Evolutionary conservation across 2,797 vertebrate species (phyloP).

Genomic region (Sebastiscus albofasciatus): DNA sequence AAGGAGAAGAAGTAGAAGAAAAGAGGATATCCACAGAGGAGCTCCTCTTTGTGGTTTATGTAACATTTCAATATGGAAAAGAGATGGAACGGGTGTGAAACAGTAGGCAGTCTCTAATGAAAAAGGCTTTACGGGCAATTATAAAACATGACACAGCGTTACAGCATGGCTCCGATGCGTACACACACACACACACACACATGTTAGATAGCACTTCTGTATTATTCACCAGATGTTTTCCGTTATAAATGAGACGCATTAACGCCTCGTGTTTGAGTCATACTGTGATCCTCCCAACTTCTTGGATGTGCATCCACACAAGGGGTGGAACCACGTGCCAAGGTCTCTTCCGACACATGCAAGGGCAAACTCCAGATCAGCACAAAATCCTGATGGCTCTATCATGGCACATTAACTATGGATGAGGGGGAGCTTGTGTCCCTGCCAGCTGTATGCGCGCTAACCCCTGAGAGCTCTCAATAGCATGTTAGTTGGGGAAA

Average conservation of each 20-base stretch:
- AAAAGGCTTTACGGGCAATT: slow-evolving; percentile 19
- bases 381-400: slow-evolving; percentile 52
- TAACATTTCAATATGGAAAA: slow-evolving; percentile 5
- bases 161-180: not conserved
- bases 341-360: slow-evolving; percentile 41
- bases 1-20: not conserved
- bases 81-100: not conserved
- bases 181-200: too few relatives aligned
- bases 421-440: slow-evolving; percentile 16
- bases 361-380: slow-evolving; percentile 50
- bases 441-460: slow-evolving; percentile 8
- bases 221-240: slow-evolving; percentile 56
- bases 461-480: slow-evolving; percentile 14
- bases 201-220: slow-evolving; percentile 15
- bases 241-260: slow-evolving; percentile 49
- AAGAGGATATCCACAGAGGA: not conserved
- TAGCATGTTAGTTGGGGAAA: not conserved
- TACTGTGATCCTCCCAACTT: not conserved
- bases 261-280: slow-evolving; percentile 1
- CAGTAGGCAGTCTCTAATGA: slow-evolving; percentile 17
- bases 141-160: slow-evolving; percentile 26
- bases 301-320: not conserved
- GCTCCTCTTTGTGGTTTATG: slow-evolving; percentile 10
- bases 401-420: slow-evolving; percentile 65
- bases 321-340: slow-evolving; percentile 6